phyloP scores from a whole-genome alignment of 2,888 invertebrate genomes.

The Nowickia ferox region DNA sequence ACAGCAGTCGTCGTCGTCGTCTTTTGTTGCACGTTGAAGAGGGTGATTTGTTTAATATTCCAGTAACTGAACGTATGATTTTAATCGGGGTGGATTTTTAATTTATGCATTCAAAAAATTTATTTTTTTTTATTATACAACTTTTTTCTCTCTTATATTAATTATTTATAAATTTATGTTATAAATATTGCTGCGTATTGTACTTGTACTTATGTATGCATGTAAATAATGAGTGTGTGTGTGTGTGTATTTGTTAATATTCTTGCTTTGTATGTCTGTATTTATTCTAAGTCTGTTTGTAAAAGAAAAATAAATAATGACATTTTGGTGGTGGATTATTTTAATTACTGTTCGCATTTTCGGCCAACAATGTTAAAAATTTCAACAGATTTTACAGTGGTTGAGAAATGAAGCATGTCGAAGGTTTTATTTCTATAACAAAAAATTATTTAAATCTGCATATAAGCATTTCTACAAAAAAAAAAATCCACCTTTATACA shows the following conservation, averaged over 20 bases:
- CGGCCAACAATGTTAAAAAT: slow-evolving; percentile 53
- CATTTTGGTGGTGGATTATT: slow-evolving; percentile 65
- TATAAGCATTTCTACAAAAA: no score
- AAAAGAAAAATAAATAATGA: slow-evolving; percentile 50
- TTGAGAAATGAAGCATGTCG: slow-evolving; percentile 22
- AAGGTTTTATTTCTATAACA: slow-evolving; percentile 28
- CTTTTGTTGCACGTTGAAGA: slow-evolving; percentile 47
- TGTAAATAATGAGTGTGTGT: slow-evolving; percentile 7
- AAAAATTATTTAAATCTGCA: no score
- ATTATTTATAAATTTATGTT: slow-evolving; percentile 70
- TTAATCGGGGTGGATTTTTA: slow-evolving; percentile 68
- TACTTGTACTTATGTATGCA: neutral
- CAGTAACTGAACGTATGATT: slow-evolving; percentile 24
- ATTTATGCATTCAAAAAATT: slow-evolving; percentile 58
- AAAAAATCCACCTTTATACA: no score
- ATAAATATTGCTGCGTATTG: slow-evolving; percentile 40
- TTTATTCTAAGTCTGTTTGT: slow-evolving; percentile 37
- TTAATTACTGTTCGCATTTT: slow-evolving; percentile 57
- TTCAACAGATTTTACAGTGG: slow-evolving; percentile 60
- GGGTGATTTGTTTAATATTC: slow-evolving; percentile 65
- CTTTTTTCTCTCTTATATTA: slow-evolving; percentile 55
- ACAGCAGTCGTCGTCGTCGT: slow-evolving; percentile 50
- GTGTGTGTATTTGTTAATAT: neutral
- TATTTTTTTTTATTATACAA: slow-evolving; percentile 23
- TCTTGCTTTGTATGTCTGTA: neutral